These are phyloP conservation scores for Agriotes lineatus DNA, from an alignment of 2,888 invertebrate genomes.

Conservation along the genomic window DNA sequence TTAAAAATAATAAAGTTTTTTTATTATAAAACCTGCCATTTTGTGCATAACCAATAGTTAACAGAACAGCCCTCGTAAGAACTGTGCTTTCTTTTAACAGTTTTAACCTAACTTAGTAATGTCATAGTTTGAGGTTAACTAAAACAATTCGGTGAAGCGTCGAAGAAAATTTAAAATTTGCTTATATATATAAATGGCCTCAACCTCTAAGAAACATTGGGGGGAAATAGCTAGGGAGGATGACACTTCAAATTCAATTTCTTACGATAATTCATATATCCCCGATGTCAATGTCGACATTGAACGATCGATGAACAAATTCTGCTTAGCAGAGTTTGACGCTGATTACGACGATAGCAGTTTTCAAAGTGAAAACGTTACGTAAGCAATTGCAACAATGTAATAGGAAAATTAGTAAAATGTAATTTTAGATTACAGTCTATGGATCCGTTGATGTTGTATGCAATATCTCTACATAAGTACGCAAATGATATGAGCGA, in stretches of 20 bases:
- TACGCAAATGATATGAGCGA: conserved; percentile 60
- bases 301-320: conserved; percentile 60
- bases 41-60: no score
- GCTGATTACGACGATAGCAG: conserved; percentile 50
- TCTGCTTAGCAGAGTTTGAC: conserved; percentile 59
- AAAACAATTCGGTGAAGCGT: no score
- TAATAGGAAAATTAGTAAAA: no score
- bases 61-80: no score
- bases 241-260: not conserved
- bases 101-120: no score
- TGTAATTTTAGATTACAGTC: conserved; percentile 57
- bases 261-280: conserved; percentile 29
- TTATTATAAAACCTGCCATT: no score
- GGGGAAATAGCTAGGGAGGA: conserved; percentile 30
- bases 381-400: no score
- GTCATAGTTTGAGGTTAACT: no score
- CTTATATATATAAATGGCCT: no score
- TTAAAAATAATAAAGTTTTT: no score
- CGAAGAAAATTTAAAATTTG: no score
- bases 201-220: conserved; percentile 28
- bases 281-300: conserved; percentile 61
- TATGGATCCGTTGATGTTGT: conserved; percentile 59
- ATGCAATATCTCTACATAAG: conserved; percentile 62
- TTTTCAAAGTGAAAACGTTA: not conserved
- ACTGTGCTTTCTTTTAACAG: no score